A percentile compares a stretch with the other conserved stretches of the same genome.
phyloP scores from a whole-genome alignment of 2,888 invertebrate species.

The Drosophila peninsularis region DNA sequence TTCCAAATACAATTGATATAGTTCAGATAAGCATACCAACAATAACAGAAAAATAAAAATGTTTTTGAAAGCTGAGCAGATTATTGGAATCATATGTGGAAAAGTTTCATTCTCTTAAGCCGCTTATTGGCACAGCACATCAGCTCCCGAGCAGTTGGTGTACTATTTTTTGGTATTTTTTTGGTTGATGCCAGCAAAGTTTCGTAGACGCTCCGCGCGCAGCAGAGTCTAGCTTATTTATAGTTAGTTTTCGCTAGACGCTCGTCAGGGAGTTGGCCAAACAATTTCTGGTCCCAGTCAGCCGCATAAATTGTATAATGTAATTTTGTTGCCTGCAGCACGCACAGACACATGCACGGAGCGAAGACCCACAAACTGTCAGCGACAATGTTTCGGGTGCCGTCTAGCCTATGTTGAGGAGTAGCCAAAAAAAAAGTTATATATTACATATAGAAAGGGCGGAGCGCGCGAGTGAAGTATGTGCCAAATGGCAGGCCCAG shows the following conservation, averaged over 20 bases:
- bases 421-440: conserved; percentile 60
- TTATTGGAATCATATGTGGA: conserved; percentile 38
- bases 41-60: background rate
- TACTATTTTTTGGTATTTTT: background rate
- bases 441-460: conserved; percentile 12
- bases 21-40: no score
- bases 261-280: conserved; percentile 49
- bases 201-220: background rate
- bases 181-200: conserved; percentile 16
- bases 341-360: conserved; percentile 27
- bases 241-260: conserved; percentile 45
- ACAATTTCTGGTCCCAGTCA: conserved; percentile 65
- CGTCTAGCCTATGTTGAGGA: conserved; percentile 62
- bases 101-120: conserved; percentile 37
- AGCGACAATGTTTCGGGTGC: conserved; percentile 63
- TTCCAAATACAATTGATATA: background rate
- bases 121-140: conserved; percentile 37
- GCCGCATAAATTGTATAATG: conserved; percentile 81
- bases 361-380: conserved; percentile 71
- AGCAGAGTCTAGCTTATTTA: conserved; percentile 49
- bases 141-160: background rate
- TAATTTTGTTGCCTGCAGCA: conserved; percentile 64
- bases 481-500: conserved; percentile 45
- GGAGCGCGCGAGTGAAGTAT: conserved; percentile 26
- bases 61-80: conserved; percentile 13